These are phyloP conservation scores for Abscondita cerata DNA, from an alignment of 2,888 invertebrate species.

Conservation along the genomic window DNA sequence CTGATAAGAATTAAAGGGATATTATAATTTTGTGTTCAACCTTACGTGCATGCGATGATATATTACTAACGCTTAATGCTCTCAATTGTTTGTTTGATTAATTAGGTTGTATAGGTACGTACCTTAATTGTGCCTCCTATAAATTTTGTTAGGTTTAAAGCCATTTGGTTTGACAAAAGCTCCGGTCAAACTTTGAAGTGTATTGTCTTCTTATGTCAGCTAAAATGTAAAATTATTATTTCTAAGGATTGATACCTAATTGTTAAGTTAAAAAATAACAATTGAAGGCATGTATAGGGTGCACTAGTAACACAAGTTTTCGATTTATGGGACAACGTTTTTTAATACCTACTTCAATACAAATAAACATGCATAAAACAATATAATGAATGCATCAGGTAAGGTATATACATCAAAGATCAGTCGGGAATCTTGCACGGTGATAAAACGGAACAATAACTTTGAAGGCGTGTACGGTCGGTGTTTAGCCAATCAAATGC, in stretches of 20 bases:
- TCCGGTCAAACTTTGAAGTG: neutral
- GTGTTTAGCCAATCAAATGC: slow-evolving; percentile 50
- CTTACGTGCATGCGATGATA: neutral
- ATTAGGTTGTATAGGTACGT: slow-evolving; percentile 8
- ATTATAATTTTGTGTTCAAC: neutral
- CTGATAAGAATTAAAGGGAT: slow-evolving; percentile 25
- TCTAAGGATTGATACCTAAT: slow-evolving; percentile 8
- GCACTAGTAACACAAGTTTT: slow-evolving; percentile 1
- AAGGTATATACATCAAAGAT: slow-evolving; percentile 26
- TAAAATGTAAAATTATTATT: slow-evolving; percentile 6
- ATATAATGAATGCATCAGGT: slow-evolving; percentile 20
- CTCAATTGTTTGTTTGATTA: neutral
- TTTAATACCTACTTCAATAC: slow-evolving; percentile 2
- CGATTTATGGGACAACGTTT: slow-evolving; percentile 1
- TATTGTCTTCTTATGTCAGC: slow-evolving; percentile 8
- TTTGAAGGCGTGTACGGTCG: slow-evolving; percentile 47
- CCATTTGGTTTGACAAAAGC: neutral
- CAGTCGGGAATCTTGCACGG: slow-evolving; percentile 32
- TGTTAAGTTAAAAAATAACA: slow-evolving; percentile 9
- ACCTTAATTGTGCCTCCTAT: neutral
- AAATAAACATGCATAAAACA: slow-evolving; percentile 10
- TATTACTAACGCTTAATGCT: neutral
- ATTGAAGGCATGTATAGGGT: slow-evolving; percentile 5
- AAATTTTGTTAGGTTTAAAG: slow-evolving; percentile 6
- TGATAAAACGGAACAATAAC: slow-evolving; percentile 53